Evolutionary conservation across 2,113 vertebrate species (phyloP).

Genomic region (Hemibagrus wyckioides): DNA sequence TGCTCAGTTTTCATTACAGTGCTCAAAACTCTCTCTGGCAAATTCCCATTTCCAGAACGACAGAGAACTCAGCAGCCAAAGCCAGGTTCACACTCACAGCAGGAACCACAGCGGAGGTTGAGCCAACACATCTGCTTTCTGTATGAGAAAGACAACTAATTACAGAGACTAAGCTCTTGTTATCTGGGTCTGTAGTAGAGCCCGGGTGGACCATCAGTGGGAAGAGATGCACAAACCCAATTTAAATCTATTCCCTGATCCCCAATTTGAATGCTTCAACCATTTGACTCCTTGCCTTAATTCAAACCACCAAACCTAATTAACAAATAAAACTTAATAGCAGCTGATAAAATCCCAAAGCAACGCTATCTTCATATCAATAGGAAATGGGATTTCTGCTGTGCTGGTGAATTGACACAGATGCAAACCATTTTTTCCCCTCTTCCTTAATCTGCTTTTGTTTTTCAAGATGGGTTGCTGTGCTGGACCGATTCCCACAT

Average conservation of each 20-base stretch:
- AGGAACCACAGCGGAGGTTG: conserved; percentile 23
- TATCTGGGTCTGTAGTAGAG: conserved; percentile 38
- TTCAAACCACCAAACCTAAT: conserved; percentile 41
- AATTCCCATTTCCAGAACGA: conserved; percentile 32
- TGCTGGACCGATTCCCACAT: conserved; percentile 20
- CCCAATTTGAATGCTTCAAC: neutral
- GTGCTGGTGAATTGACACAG: conserved; percentile 49
- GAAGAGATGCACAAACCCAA: conserved; percentile 55
- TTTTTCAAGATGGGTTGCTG: conserved; percentile 55
- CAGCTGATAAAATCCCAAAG: conserved; percentile 2
- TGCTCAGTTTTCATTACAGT: conserved; percentile 39
- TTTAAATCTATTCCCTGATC: conserved; percentile 53
- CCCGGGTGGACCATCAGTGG: conserved; percentile 39
- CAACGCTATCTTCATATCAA: conserved; percentile 35
- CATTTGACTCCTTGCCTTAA: conserved; percentile 42
- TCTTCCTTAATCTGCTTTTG: conserved; percentile 47
- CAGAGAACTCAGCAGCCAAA: conserved; percentile 37
- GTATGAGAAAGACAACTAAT: conserved; percentile 49
- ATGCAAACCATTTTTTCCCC: conserved; percentile 48
- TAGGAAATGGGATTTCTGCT: conserved; percentile 40
- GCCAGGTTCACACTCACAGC: conserved; percentile 31
- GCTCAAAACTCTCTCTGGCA: conserved; percentile 33
- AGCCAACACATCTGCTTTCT: conserved; percentile 66
- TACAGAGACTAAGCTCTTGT: conserved; percentile 40
- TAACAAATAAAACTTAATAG: conserved; percentile 24